A percentile compares a stretch with the other conserved stretches of the same genome.
phyloP scores from a whole-genome alignment of 2,113 vertebrate species.

The Odocoileus hemionus region DNA sequence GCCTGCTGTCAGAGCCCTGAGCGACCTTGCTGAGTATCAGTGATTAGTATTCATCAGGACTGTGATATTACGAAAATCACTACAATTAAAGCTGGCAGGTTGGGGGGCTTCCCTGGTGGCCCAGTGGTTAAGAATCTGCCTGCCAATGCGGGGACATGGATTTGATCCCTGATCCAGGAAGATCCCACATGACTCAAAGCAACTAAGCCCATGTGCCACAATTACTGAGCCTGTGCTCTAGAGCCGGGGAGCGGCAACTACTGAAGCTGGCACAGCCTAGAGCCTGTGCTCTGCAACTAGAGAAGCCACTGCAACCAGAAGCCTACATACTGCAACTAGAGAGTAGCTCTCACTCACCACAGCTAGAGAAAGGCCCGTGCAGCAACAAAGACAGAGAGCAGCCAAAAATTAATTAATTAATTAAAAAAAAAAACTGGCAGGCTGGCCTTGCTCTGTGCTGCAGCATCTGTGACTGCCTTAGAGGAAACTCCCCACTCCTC shows the following conservation, averaged over 20 bases:
- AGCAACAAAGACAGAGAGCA: not conserved
- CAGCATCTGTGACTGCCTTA: not conserved
- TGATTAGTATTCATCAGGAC: constrained; percentile 18
- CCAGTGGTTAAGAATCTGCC: not conserved
- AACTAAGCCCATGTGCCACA: not conserved
- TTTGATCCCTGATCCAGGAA: not conserved
- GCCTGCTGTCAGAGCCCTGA: not conserved
- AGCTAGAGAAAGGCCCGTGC: not conserved
- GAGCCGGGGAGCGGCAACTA: not conserved
- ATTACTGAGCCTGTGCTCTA: not conserved
- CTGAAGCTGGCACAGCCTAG: accelerated
- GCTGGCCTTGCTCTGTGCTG: not conserved
- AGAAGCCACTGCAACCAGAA: not conserved
- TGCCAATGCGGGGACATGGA: accelerated
- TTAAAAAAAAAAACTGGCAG: not conserved
- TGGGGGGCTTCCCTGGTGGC: not conserved
- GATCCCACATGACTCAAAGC: not conserved
- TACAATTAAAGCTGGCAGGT: not conserved
- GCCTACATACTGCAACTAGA: not conserved
- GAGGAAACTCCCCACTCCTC: not conserved
- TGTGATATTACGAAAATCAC: constrained; percentile 23
- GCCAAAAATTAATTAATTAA: not conserved
- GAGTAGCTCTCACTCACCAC: not conserved
- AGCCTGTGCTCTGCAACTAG: not conserved
- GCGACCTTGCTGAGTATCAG: not conserved